Base-by-base conservation (phyloP, 2,113 vertebrate genomes). In the Setophaga kirtlandii region DNA sequence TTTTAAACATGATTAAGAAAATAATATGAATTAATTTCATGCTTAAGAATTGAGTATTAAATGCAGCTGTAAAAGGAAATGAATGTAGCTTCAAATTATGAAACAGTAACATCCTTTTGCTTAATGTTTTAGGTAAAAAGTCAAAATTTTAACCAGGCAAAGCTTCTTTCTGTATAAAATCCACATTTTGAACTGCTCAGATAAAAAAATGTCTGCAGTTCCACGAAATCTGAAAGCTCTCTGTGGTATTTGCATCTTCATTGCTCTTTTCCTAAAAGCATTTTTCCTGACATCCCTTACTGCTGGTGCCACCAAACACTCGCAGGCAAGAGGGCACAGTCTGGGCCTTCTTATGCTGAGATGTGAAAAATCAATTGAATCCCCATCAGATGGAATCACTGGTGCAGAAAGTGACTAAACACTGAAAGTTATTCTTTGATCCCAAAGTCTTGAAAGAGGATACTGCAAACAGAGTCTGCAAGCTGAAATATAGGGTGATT, bases 311-410 rank as follows among this genome's bases (percentile, higher is more conserved):
- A 84, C 90, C 68, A 30, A 74, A 83, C 68, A 30, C 88, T 94
- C 15, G 0, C 52, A 91, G 91, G 93, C 92, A 96, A 94, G 4
- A 83, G 87, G 89, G 87, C 79, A 92, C 84, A 79, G 77, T 11
- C 70, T 86, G 83, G 82, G 79, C 95, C 86, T 92, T 64, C 90
- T 80, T 83, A 77, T 7, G n/a, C 64, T 0, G 85, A 94, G 78
- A 95, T 81, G 93, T 71, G 91, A 96, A 96, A 97, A 96, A 93
- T 94, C 83, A 49, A 96, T 83, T 14, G 50, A 94, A 73, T 87
- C 55, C n/a, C 68, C 88, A 47, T 56, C 67, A 85, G 89, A 85
- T 41, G 37, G 83, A 97, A 94, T 71, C 94, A 79, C 25, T 91
- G 78, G 37, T 73, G 90, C 95, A 96, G 95, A 97, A 97, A 88